Base-by-base conservation (phyloP, 2,797 vertebrate species). In the Lacerta agilis region DNA sequence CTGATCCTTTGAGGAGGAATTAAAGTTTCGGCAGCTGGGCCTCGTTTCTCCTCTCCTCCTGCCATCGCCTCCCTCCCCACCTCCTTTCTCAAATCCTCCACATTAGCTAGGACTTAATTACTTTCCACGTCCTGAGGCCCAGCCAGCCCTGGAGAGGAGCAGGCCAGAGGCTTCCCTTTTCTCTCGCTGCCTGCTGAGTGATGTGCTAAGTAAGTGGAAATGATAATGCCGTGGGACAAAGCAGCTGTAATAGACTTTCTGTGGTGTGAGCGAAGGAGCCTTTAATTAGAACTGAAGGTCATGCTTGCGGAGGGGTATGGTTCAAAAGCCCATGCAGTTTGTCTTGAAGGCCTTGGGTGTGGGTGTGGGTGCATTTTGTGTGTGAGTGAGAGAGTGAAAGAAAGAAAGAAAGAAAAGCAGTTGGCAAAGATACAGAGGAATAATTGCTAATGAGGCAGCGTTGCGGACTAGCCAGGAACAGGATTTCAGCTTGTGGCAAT, bases 1-100 rank as follows among this genome's bases (percentile, higher is more conserved):
- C 86, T 83, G 88, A 89, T 95, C 82, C 88, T 94, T 80, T 88
- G 91, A 94, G 90, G 91, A 92, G 93, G 91, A 92, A 93, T 93
- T 89, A 91, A 64, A 86, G 87, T 87, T 92, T 88, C 90, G 94
- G 94, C 95, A 95, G 92, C 94, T 93, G 93, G 87, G 86, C 66
- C 87, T 75, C 13, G 8, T 88, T 86, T 3, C 0, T 0, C 23
- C 9, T 38, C 89, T 36, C 55, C 8, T 79, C 55, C 10, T 8
- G 76, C 72, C 0, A 7, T 33, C 5, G 4, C 2, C 0, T 0
- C 33, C 7, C 75, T 66, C 38, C 4, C 64, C 38, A 33, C 38
- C 43, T 55, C 15, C 8, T 73, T 73, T 73, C 20, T 33, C 43
- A 0, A 0, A 0, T 38, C 85, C 23, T 83, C 25, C 13, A 0